Percentiles rank a stretch among this genome's conserved stretches.
Conservation (phyloP, 2,113 vertebrate genomes). For the Melanocharis versteri region DNA sequence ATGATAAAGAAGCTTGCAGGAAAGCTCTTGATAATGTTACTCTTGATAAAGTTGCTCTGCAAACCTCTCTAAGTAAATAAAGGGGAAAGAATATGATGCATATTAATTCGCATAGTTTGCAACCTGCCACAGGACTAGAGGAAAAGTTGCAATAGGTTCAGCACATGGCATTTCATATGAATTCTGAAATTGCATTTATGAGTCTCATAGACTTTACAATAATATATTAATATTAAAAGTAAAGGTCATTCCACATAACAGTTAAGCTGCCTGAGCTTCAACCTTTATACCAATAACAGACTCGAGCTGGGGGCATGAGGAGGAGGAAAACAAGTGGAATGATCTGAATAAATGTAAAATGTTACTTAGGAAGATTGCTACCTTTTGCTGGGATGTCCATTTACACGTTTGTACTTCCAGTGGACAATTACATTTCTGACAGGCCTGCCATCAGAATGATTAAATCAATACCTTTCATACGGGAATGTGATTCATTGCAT, state of each 20-base stretch:
- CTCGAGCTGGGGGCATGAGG: neutral
- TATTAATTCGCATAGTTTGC: conserved; percentile 89
- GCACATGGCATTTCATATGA: conserved; percentile 88
- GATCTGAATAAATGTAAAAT: conserved; percentile 59
- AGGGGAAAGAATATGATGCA: conserved; percentile 78
- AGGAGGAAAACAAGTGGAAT: conserved; percentile 71
- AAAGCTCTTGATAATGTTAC: conserved; percentile 98
- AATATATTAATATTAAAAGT: conserved; percentile 97
- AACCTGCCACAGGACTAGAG: conserved; percentile 54
- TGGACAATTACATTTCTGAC: conserved; percentile 39
- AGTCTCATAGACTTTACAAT: conserved; percentile 88
- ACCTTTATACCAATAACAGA: conserved; percentile 88
- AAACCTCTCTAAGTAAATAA: conserved; percentile 88
- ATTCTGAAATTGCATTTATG: conserved; percentile 90
- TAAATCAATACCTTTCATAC: conserved; percentile 7
- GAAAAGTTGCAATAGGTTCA: conserved; percentile 73
- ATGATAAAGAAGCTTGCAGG: conserved; percentile 89
- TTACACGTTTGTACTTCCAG: conserved; percentile 15
- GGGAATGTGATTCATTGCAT: conserved; percentile 33
- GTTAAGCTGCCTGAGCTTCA: conserved; percentile 95
- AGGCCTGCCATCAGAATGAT: conserved; percentile 7
- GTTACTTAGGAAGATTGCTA: conserved; percentile 8
- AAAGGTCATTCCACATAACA: conserved; percentile 91
- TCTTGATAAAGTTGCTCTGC: conserved; percentile 93
- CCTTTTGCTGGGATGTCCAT: conserved; percentile 25